phyloP scores from a whole-genome alignment of 2,888 invertebrate species.

The Meta bourneti region DNA sequence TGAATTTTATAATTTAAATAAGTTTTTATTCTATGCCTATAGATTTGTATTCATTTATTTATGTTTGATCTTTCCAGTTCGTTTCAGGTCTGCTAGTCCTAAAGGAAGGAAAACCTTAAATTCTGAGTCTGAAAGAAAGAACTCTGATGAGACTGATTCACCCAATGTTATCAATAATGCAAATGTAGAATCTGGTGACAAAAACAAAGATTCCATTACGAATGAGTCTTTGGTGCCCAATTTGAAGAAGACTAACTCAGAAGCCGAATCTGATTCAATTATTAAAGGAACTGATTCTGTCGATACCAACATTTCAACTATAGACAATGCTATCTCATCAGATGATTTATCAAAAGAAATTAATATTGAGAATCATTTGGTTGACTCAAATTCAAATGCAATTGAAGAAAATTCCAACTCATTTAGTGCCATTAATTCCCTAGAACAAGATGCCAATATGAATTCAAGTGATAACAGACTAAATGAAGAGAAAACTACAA shows the following conservation, averaged over 20 bases:
- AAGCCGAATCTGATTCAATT: not conserved
- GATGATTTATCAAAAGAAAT: not conserved
- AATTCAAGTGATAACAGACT: not conserved
- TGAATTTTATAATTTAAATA: not conserved
- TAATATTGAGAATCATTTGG: not conserved
- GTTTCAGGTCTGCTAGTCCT: constrained; percentile 33
- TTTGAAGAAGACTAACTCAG: not conserved
- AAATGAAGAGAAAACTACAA: not conserved
- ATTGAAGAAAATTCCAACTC: not conserved
- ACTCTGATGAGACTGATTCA: not conserved
- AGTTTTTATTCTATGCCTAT: not conserved
- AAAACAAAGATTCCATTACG: not conserved
- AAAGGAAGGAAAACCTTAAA: constrained; percentile 1
- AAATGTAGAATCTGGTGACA: not conserved
- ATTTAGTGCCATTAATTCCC: not conserved
- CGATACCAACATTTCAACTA: not conserved
- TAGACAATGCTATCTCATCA: not conserved
- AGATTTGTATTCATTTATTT: not conserved
- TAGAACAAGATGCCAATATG: not conserved
- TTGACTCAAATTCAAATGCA: not conserved
- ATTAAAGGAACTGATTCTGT: not conserved
- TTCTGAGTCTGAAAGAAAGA: not conserved
- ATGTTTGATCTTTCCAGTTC: constrained; percentile 37
- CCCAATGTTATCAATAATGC: not conserved
- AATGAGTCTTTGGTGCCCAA: not conserved